Evolutionary conservation across 2,888 invertebrate genomes (phyloP).

Genomic region (Apodemia duryi): DNA sequence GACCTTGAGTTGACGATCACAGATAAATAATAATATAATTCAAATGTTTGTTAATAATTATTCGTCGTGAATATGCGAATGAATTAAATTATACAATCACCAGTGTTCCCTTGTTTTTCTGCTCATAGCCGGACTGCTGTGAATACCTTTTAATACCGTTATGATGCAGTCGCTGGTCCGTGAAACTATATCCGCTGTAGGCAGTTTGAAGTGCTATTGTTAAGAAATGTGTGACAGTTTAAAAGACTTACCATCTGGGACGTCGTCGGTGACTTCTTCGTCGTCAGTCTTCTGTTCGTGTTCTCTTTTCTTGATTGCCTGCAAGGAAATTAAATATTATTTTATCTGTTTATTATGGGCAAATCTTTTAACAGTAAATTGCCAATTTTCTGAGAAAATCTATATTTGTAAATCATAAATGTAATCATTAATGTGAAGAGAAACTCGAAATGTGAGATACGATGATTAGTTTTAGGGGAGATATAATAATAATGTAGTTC

Average conservation of each 20-base stretch:
- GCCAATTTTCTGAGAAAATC: too few relatives aligned
- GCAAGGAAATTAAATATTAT: conserved; percentile 40
- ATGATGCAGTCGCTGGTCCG: conserved; percentile 18
- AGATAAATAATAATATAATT: too few relatives aligned
- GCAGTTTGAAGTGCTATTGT: conserved; percentile 6
- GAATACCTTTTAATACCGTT: conserved; percentile 17
- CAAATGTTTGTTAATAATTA: too few relatives aligned
- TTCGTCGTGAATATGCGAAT: too few relatives aligned
- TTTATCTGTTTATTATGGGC: conserved; percentile 14
- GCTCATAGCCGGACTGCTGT: conserved; percentile 4
- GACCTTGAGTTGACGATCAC: too few relatives aligned
- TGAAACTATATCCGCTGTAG: conserved; percentile 19
- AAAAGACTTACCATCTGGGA: conserved; percentile 60
- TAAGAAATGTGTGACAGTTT: conserved; percentile 17
- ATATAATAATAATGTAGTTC: too few relatives aligned
- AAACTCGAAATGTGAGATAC: too few relatives aligned
- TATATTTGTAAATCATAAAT: too few relatives aligned
- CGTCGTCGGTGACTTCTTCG: conserved; percentile 57
- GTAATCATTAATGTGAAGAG: too few relatives aligned
- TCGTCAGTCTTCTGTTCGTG: conserved; percentile 67
- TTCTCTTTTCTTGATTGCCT: conserved; percentile 74
- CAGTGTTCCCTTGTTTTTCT: conserved; percentile 4
- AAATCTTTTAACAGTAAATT: background rate
- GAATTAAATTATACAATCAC: background rate
- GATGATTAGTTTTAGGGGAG: too few relatives aligned